Conservation (phyloP, 2,113 vertebrate species). For the Bos javanicus region DNA sequence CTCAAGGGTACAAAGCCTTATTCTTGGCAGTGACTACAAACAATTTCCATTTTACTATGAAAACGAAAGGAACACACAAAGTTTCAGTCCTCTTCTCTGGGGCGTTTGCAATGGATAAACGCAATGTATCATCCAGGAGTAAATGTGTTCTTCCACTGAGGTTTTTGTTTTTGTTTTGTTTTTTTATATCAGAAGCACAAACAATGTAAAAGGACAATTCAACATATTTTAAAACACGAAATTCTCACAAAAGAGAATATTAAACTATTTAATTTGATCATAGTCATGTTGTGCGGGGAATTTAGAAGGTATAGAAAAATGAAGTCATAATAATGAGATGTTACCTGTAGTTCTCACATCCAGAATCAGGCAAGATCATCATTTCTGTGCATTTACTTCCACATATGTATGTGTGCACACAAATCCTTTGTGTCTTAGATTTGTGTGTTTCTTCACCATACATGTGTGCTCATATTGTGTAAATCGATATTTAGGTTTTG, state of each 20-base stretch:
- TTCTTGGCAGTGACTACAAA: slow-evolving; percentile 78
- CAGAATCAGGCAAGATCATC: background rate
- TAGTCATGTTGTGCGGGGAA: background rate
- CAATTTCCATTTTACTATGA: slow-evolving; percentile 80
- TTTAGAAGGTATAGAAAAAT: background rate
- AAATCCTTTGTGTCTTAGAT: background rate
- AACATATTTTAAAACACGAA: background rate
- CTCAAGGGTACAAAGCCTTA: slow-evolving; percentile 64
- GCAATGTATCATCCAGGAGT: slow-evolving; percentile 46
- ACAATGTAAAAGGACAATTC: background rate
- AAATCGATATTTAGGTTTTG: background rate
- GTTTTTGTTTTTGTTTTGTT: background rate
- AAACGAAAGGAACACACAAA: slow-evolving; percentile 56
- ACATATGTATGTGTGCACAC: rapidly evolving
- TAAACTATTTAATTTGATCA: background rate
- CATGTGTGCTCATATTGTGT: background rate
- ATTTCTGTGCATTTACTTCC: background rate
- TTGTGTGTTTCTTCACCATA: background rate
- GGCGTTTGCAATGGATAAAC: slow-evolving; percentile 57
- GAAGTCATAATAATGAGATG: background rate
- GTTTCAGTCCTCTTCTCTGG: slow-evolving; percentile 57
- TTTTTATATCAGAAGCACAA: background rate
- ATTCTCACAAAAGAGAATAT: background rate
- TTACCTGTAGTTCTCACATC: background rate
- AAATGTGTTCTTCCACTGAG: slow-evolving; percentile 50